Conservation (phyloP, 2,113 vertebrate species). For the Gambusia affinis region DNA sequence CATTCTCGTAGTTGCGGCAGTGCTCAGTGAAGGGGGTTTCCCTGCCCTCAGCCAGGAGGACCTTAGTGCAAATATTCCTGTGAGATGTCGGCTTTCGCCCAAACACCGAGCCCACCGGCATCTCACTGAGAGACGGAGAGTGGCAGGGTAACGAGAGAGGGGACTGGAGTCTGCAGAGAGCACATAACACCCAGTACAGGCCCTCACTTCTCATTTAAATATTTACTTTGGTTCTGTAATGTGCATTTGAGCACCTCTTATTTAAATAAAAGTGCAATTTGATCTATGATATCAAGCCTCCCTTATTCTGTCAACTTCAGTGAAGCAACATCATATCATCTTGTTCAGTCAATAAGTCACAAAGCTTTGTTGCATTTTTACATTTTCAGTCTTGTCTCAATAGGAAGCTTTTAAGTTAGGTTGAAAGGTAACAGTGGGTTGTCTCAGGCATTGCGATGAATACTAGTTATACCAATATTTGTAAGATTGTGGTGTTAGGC, state of each 20-base stretch:
- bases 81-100: slow-evolving; percentile 85
- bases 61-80: slow-evolving; percentile 91
- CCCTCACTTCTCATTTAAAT: not conserved
- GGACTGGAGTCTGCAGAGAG: slow-evolving; percentile 66
- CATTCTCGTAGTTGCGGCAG: slow-evolving; percentile 88
- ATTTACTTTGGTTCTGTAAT: not conserved
- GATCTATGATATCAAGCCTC: not conserved
- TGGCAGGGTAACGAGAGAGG: slow-evolving; percentile 80
- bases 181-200: not conserved
- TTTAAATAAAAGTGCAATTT: not conserved
- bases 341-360: not conserved
- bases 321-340: not conserved
- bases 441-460: not conserved
- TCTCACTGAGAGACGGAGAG: slow-evolving; percentile 78
- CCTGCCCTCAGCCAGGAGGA: slow-evolving; percentile 86
- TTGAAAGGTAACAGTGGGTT: not conserved
- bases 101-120: slow-evolving; percentile 74
- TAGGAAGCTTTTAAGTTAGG: not conserved
- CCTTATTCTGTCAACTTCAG: not conserved
- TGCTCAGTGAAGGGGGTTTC: slow-evolving; percentile 88
- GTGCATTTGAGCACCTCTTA: too few relatives aligned
- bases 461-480: not conserved
- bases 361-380: not conserved
- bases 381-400: not conserved
- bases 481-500: too few relatives aligned